Conservation (phyloP, 2,888 invertebrate species). For the Kryphioiulus occultus region DNA sequence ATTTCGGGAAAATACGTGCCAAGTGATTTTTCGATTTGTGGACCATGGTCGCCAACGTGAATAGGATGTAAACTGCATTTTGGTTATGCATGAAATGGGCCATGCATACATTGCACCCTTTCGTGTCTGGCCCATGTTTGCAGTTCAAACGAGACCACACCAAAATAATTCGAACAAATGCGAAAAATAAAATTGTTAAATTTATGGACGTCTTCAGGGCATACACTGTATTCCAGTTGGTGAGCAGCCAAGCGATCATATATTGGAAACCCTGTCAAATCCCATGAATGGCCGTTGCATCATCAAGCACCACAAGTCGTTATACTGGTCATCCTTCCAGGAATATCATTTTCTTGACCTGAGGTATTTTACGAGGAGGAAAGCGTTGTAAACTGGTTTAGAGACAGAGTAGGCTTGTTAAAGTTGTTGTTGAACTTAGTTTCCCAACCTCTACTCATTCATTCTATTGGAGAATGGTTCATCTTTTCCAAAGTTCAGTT, state of each 20-base stretch:
- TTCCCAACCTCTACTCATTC: no score
- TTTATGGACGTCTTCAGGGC: not conserved
- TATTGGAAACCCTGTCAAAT: not conserved
- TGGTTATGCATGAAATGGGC: not conserved
- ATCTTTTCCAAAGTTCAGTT: no score
- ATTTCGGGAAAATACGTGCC: not conserved
- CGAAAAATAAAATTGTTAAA: not conserved
- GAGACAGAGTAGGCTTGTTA: not conserved
- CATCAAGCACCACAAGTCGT: not conserved
- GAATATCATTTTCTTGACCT: not conserved
- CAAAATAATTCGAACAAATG: not conserved
- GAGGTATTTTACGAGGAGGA: not conserved
- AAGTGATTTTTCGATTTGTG: not conserved
- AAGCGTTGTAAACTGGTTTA: not conserved
- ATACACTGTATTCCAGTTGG: not conserved
- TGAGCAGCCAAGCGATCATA: not conserved
- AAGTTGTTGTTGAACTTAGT: not conserved
- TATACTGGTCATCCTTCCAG: not conserved
- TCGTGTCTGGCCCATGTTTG: not conserved
- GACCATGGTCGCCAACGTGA: not conserved
- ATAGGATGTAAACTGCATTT: not conserved
- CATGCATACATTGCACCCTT: not conserved
- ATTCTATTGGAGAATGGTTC: no score
- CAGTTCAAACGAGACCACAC: not conserved
- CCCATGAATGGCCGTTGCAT: not conserved